phyloP scores from a whole-genome alignment of 2,888 invertebrate species.

The Pherbina coryleti region DNA sequence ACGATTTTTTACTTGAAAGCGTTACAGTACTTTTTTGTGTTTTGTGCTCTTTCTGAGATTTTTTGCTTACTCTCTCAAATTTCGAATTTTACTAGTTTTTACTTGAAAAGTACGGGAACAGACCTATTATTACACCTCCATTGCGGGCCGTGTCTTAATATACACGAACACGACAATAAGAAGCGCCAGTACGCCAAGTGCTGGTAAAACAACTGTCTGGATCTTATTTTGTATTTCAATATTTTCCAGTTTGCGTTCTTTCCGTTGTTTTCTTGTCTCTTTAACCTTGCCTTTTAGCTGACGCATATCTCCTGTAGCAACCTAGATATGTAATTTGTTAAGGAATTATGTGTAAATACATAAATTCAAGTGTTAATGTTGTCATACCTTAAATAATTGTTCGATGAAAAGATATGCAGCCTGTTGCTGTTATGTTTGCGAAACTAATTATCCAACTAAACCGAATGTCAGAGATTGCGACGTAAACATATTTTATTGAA shows the following conservation, averaged over 20 bases:
- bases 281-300: conserved; percentile 85
- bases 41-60: too few species aligned
- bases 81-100: too few species aligned
- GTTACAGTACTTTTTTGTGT: too few species aligned
- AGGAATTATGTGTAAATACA: neutral
- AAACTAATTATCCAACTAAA: neutral
- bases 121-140: neutral
- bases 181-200: conserved; percentile 75
- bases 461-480: neutral
- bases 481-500: conserved; percentile 17
- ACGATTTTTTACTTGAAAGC: too few species aligned
- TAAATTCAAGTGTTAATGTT: neutral
- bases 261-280: conserved; percentile 86
- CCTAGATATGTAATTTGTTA: neutral
- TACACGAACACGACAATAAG: conserved; percentile 84
- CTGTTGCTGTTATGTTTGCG: neutral
- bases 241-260: conserved; percentile 87
- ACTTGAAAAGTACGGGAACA: neutral
- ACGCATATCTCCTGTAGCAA: conserved; percentile 73
- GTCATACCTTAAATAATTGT: neutral
- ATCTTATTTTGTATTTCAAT: conserved; percentile 82
- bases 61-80: too few species aligned
- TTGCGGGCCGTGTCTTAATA: conserved; percentile 79
- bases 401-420: neutral
- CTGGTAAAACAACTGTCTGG: conserved; percentile 82